Conservation (phyloP, 2,888 invertebrate species). For the Diarsia brunnea region DNA sequence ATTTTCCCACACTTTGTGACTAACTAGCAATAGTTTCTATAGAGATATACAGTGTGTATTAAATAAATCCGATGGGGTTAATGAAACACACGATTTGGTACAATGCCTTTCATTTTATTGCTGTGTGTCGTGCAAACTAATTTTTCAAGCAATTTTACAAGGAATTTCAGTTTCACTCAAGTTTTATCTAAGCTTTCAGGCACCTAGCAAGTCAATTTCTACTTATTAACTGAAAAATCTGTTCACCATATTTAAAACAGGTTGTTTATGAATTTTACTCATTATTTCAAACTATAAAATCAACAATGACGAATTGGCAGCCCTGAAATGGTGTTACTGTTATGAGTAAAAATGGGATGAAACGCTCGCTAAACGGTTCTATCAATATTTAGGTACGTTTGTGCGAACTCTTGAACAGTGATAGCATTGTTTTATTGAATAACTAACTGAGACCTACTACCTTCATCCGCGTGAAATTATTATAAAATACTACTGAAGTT, state of each 20-base stretch:
- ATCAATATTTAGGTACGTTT: conserved; percentile 57
- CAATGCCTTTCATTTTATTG: no score
- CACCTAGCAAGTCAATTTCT: no score
- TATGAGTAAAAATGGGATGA: conserved; percentile 54
- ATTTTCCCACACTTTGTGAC: neutral
- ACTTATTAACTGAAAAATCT: neutral
- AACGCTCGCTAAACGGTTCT: conserved; percentile 49
- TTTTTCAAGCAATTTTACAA: neutral
- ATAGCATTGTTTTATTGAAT: conserved; percentile 60
- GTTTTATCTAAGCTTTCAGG: neutral
- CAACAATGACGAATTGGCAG: conserved; percentile 34
- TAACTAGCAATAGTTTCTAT: neutral
- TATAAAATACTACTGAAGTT: no score
- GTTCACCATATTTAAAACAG: neutral
- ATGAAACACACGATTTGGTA: no score
- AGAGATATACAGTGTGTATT: neutral
- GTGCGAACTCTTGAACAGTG: conserved; percentile 43
- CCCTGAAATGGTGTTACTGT: conserved; percentile 35
- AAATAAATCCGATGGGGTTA: neutral
- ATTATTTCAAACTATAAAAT: conserved; percentile 18
- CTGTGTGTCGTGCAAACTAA: neutral
- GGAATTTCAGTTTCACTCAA: neutral
- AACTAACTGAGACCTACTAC: neutral
- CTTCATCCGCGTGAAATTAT: no score
- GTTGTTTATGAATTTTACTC: neutral